Percentiles rank a stretch among this genome's conserved stretches.
Conservation (phyloP, 2,797 vertebrate genomes). For the Pygocentrus nattereri region DNA sequence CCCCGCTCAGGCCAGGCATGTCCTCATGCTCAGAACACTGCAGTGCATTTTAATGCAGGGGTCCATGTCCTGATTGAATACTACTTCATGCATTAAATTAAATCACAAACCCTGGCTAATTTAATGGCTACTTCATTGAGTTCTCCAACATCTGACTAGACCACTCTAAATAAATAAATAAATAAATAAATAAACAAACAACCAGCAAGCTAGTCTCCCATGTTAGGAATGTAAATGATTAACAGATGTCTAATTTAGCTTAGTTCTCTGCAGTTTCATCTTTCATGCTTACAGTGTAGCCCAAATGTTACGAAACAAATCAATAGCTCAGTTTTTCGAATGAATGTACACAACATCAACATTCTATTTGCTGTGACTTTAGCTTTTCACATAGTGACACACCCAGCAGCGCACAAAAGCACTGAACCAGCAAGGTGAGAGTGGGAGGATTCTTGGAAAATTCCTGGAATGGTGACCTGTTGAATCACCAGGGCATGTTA, state of each 20-base stretch:
- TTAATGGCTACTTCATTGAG: not conserved
- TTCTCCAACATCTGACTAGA: not conserved
- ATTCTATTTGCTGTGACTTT: not conserved
- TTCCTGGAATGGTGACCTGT: not conserved
- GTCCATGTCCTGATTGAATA: not conserved
- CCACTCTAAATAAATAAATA: not conserved
- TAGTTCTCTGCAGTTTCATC: no score
- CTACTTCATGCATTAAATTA: not conserved
- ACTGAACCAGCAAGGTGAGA: conserved; percentile 18
- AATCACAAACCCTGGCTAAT: not conserved
- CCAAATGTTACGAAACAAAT: not conserved
- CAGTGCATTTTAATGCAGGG: not conserved
- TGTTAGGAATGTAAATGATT: conserved; percentile 11
- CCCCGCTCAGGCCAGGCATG: not conserved
- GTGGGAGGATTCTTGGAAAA: not conserved
- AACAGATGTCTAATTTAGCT: not conserved
- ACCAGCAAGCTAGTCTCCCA: not conserved
- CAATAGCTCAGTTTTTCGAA: no score
- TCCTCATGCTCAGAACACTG: not conserved
- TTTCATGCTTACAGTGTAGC: not conserved
- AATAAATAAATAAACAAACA: not conserved
- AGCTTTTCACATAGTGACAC: not conserved
- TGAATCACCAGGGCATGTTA: not conserved
- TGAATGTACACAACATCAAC: not conserved
- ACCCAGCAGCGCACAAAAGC: not conserved